Conservation (phyloP, 2,113 vertebrate genomes). For the Origma solitaria region DNA sequence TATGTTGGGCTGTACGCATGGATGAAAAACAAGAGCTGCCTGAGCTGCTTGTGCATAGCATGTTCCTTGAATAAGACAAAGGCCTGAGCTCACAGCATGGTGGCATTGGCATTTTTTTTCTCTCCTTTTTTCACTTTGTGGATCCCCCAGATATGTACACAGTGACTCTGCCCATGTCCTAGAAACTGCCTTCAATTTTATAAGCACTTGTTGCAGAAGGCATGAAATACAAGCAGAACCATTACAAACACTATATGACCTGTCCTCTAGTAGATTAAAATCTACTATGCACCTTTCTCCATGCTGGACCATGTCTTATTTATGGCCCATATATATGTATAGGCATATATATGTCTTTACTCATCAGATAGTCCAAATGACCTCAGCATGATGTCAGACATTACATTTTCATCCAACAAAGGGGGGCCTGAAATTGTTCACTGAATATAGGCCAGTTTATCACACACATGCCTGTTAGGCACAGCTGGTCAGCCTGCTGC, state of each 20-base stretch:
- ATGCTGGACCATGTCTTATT: background rate
- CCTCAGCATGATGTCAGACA: background rate
- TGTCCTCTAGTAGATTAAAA: background rate
- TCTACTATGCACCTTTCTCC: background rate
- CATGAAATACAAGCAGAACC: background rate
- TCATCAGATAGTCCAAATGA: background rate
- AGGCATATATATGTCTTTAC: background rate
- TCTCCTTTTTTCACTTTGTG: background rate
- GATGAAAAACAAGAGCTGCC: background rate
- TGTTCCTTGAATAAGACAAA: background rate
- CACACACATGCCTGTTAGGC: rapidly evolving
- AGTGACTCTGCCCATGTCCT: background rate
- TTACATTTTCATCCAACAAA: background rate
- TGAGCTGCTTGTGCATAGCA: background rate
- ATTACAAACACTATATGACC: background rate
- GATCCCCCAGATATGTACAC: background rate
- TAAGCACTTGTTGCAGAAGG: background rate
- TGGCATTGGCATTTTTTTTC: background rate
- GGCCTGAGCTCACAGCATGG: background rate
- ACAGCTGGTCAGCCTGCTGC: background rate
- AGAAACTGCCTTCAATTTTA: background rate
- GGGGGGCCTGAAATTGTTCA: background rate
- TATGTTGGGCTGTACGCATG: background rate
- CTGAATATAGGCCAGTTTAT: background rate
- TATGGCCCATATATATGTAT: no score